phyloP scores from a whole-genome alignment of 92 coral and sea anemone genomes.

The Epizoanthus stellaris region DNA sequence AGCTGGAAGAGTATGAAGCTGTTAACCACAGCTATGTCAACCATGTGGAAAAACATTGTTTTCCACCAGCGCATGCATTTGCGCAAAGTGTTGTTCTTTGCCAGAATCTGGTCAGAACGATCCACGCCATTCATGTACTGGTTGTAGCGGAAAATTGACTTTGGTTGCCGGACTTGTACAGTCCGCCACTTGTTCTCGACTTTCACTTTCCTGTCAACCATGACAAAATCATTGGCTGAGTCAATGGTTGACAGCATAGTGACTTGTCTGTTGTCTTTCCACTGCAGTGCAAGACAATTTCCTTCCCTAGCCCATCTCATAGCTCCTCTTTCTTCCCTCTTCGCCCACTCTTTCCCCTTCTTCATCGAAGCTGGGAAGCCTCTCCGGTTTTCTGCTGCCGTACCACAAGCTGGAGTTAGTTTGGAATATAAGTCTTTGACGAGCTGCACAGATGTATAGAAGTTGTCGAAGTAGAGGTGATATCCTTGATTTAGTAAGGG shows the following conservation, averaged over 20 bases:
- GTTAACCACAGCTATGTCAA: too few species aligned
- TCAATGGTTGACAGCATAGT: conserved; percentile 67
- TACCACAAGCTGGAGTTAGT: conserved; percentile 51
- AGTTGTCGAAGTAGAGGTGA: conserved; percentile 69
- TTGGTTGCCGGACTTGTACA: conserved; percentile 60
- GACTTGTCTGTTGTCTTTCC: conserved; percentile 65
- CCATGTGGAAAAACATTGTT: too few species aligned
- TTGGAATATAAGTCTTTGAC: conserved; percentile 50
- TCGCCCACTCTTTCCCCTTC: conserved; percentile 75
- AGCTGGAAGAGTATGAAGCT: too few species aligned
- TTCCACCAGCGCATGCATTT: too few species aligned
- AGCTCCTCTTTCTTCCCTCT: conserved; percentile 41
- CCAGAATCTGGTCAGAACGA: conserved; percentile 47
- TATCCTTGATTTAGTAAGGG: conserved; percentile 67
- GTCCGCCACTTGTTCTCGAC: conserved; percentile 39
- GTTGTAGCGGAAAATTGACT: conserved; percentile 56
- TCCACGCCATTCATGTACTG: conserved; percentile 58
- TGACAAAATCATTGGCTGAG: conserved; percentile 47
- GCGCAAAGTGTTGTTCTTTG: background rate
- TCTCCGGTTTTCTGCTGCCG: conserved; percentile 41
- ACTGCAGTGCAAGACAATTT: conserved; percentile 57
- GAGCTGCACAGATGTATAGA: conserved; percentile 60
- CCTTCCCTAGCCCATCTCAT: conserved; percentile 69
- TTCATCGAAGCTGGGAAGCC: conserved; percentile 59
- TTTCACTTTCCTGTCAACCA: conserved; percentile 50